Base-by-base conservation (phyloP, 1,140 invertebrate genomes). In the Drosophila seguyi region DNA sequence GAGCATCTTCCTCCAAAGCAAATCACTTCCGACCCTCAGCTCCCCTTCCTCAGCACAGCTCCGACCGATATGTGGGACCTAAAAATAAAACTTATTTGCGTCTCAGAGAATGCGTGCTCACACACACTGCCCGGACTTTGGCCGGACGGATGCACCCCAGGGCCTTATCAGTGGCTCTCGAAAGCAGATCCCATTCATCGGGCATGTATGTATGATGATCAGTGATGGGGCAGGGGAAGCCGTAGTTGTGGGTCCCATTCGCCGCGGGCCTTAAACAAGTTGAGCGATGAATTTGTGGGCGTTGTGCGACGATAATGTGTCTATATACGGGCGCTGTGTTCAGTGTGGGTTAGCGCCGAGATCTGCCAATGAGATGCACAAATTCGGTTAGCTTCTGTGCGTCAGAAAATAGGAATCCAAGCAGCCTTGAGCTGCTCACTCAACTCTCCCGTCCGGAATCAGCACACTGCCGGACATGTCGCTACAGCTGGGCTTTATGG, bases 121-220 rank as follows among this genome's bases (percentile, higher is more conserved):
- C n/a, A 29, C 47, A 42, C 41, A 68, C 63, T 68, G 48, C n/a
- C 34, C 20, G 67, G 41, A 71, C 63, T 68, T 68, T 65, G 34
- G 22, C n/a, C 59, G 44, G 59, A 34, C 59, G 63, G 63, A 71
- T 71, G 39, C 67, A 67, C 39, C 39, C 56, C 36, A 31, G 18
- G 13, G 41, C 39, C 63, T 69, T 71, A 71, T 68, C 67, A 71
- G 39, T 11, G 31, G 6, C 38, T 61, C 11, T 45, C 25, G n/a
- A 47, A 31, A 45, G 44, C 63, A 67, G 31, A 45, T 67, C 62
- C 25, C 67, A 55, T 67, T 71, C 48, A 45, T 13, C 14, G 47
- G 47, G 38, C 27, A 48, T 39, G n/a, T 50, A 68, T 41, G 34
- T 41, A 48, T 63, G 59, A 67, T 44, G 50, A 22, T 10, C 16